These are phyloP conservation scores for Sarcophaga subvicina DNA, from an alignment of 2,888 invertebrate genomes.

Conservation along the genomic window DNA sequence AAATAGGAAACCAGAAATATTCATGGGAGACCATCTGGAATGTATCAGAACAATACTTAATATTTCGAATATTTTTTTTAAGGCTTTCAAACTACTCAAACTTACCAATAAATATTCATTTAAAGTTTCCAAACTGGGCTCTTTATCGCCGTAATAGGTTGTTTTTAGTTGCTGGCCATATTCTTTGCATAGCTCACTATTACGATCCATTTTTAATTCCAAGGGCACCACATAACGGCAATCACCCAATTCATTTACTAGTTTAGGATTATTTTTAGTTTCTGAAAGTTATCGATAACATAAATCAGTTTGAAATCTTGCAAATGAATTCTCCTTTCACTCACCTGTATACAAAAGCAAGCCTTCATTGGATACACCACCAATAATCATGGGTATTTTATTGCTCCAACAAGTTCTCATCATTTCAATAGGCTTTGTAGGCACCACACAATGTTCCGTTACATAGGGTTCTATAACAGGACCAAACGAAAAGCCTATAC, in stretches of 20 bases:
- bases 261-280: conserved; percentile 77
- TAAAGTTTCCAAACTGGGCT: conserved; percentile 79
- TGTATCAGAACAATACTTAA: not conserved
- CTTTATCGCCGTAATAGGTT: conserved; percentile 78
- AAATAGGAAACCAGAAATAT: conserved; percentile 81
- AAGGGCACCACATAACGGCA: conserved; percentile 79
- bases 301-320: not conserved
- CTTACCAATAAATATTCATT: conserved; percentile 79
- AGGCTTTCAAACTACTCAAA: conserved; percentile 3
- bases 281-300: conserved; percentile 67
- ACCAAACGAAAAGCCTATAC: conserved; percentile 80
- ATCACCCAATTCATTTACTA: conserved; percentile 78
- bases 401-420: conserved; percentile 80
- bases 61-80: not conserved
- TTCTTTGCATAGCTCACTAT: conserved; percentile 77
- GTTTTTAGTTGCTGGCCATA: conserved; percentile 77
- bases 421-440: conserved; percentile 79
- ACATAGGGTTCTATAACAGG: conserved; percentile 81
- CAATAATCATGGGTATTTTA: conserved; percentile 80
- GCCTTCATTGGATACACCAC: conserved; percentile 81
- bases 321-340: not conserved
- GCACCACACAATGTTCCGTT: conserved; percentile 78
- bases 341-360: conserved; percentile 77
- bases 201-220: conserved; percentile 78
- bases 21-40: conserved; percentile 80